Evolutionary conservation across 1,140 invertebrate genomes (phyloP).

Genomic region (Tetranychus cinnabarinus): DNA sequence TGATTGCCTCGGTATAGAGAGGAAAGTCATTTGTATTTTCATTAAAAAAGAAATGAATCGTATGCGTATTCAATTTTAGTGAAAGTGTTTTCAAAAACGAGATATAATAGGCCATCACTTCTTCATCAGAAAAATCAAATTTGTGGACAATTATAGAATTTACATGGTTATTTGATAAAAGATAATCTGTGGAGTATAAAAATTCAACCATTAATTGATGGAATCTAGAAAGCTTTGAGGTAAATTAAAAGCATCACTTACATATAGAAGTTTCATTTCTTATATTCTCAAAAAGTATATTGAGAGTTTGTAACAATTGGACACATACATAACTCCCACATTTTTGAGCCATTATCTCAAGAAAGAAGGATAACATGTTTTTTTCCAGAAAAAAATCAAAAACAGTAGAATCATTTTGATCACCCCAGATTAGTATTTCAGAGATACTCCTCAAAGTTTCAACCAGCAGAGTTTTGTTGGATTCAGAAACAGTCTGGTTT

Average conservation of each 20-base stretch:
- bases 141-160: slow-evolving; percentile 98
- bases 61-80: slow-evolving; percentile 91
- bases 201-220: slow-evolving; percentile 8
- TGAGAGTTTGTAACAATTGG: slow-evolving; percentile 87
- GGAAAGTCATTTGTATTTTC: slow-evolving; percentile 99
- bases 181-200: slow-evolving; percentile 56
- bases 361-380: slow-evolving; percentile 95
- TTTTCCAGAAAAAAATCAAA: slow-evolving; percentile 99
- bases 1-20: slow-evolving; percentile 92
- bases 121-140: slow-evolving; percentile 98
- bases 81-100: slow-evolving; percentile 95
- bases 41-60: slow-evolving; percentile 99
- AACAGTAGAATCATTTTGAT: slow-evolving; percentile 96
- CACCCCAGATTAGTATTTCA: slow-evolving; percentile 98
- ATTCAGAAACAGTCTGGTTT: slow-evolving; percentile 87
- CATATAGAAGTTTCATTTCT: slow-evolving; percentile 92
- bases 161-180: slow-evolving; percentile 97
- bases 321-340: slow-evolving; percentile 92
- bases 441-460: slow-evolving; percentile 90
- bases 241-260: slow-evolving; percentile 32
- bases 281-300: slow-evolving; percentile 98
- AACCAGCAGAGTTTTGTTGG: slow-evolving; percentile 77
- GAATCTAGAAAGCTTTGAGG: not conserved
- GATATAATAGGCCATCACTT: slow-evolving; percentile 99
- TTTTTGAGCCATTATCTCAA: slow-evolving; percentile 90